Evolutionary conservation across 2,113 vertebrate genomes (phyloP), one percentile per base, ranked within the genome.

Genomic region (Dinomys branickii): DNA sequence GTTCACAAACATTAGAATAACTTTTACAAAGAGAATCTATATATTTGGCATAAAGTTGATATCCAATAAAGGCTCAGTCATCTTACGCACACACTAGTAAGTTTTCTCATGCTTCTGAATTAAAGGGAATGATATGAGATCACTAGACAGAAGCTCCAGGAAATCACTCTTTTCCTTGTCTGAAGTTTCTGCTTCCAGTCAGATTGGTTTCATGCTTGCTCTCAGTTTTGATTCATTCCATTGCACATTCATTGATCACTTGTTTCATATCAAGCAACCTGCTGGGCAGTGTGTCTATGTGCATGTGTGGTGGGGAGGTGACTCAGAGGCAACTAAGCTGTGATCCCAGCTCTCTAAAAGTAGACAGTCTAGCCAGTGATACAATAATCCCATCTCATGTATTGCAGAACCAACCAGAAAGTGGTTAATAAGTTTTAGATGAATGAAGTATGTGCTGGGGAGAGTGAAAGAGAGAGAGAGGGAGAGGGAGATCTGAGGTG

Each of bases 151-250:
- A 58, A 80, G 4, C 52, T 88, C 78, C 63, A 54, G 59, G 77
- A 35, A 95, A 71, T 97, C 44, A 24, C 41, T 88, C n/a, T 82
- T 95, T 95, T 75, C 83, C 77, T 78, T 90, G 75, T 82, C 73
- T 94, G 69, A 77, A 71, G 7, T 47, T 90, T 94, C 85, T 94
- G 19, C 38, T 77, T 92, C 63, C n/a, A 58, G 35, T 82, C 85
- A 92, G 35, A 33, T 88, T 71, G 10, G 35, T 87, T 92, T 90
- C 30, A 56, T 97, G 78, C 44, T 90, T 94, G 73, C 71, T 88
- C 90, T 95, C 56, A n/a, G 33, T 81, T 82, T 92, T 95, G 38
- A 84, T 94, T 90, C 56, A 78, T 85, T 94, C 94, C 83, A 94
- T 86, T 65, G 96, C 52, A n/a, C 10, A 56, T 91, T 92, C 69